Evolutionary conservation across 2,888 invertebrate species (phyloP), one percentile per base, ranked within the genome.

Genomic region (Thera britannica): DNA sequence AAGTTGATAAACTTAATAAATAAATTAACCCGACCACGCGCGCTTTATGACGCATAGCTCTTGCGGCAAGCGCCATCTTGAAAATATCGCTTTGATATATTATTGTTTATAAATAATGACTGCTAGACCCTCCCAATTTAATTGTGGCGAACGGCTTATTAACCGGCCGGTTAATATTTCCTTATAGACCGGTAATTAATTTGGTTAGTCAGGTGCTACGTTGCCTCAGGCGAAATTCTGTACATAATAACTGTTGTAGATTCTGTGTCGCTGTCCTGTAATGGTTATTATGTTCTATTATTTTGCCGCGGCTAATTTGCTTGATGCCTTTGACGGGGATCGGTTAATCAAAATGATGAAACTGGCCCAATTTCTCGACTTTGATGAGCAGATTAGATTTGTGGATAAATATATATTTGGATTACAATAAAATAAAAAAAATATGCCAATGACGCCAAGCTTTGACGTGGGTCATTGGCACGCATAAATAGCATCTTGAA

Each of bases 41-140:
- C 75, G 77, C 73, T 68, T 72, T 73, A 82, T 83, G 86, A 87
- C 80, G 84, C 85, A 88, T 86, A 75, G 85, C 79, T 77, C 75
- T 77, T 88, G 90, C 86, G 90, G 90, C 80, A 75, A 75, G 84
- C 90, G 84, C 89, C 93, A 93, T 93, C 92, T 93, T 93, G 92
- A 86, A 91, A 89, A 90, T 90, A 93, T 92, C 91, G 86, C 83
- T 85, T 89, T 93, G 93, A 93, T 93, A 93, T 93, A 93, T 93
- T 93, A 93, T 92, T 93, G 92, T 93, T 93, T 92, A 89, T 92
- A 92, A 93, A 91, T 92, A 92, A 93, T 92, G 90, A 86, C 88
- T 85, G 80, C 72, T 81, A 85, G 87, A 88, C 92, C 92, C 92
- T 92, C 89, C 87, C 87, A 90, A 92, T 93, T 93, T 92, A 92